A percentile compares a stretch with the other conserved stretches of the same genome.
These are phyloP conservation scores for Drosophila rubida DNA, from an alignment of 2,888 invertebrate species.

Conservation along the genomic window DNA sequence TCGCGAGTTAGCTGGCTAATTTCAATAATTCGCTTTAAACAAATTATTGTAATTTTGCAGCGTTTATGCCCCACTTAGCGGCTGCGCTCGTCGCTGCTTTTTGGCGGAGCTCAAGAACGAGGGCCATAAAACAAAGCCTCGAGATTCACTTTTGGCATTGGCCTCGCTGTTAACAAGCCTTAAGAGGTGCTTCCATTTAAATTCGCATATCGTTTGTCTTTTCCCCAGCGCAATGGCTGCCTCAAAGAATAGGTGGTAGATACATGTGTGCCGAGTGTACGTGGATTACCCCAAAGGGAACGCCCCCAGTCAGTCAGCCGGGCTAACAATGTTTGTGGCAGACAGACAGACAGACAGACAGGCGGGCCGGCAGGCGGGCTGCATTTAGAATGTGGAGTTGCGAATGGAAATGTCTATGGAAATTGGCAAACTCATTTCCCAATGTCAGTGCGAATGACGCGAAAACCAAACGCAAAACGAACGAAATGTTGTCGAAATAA, in stretches of 20 bases:
- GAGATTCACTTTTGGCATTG: conserved; percentile 22
- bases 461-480: neutral
- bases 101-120: neutral
- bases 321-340: conserved; percentile 40
- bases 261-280: neutral
- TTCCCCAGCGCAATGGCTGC: neutral
- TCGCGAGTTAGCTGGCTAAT: neutral
- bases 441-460: conserved; percentile 41
- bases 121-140: conserved; percentile 36
- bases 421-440: conserved; percentile 58
- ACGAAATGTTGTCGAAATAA: conserved; percentile 14
- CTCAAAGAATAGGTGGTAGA: neutral
- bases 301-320: conserved; percentile 23
- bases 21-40: neutral
- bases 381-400: conserved; percentile 30
- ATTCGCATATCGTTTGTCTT: conserved; percentile 48
- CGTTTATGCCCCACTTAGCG: neutral
- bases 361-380: too few species aligned
- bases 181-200: conserved; percentile 40
- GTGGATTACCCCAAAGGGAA: conserved; percentile 13
- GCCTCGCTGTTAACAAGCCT: conserved; percentile 25
- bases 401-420: conserved; percentile 12
- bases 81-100: too few species aligned
- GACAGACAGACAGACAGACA: too few species aligned
- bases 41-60: neutral